Conservation (phyloP, 2,888 invertebrate genomes). For the Thyatira batis region DNA sequence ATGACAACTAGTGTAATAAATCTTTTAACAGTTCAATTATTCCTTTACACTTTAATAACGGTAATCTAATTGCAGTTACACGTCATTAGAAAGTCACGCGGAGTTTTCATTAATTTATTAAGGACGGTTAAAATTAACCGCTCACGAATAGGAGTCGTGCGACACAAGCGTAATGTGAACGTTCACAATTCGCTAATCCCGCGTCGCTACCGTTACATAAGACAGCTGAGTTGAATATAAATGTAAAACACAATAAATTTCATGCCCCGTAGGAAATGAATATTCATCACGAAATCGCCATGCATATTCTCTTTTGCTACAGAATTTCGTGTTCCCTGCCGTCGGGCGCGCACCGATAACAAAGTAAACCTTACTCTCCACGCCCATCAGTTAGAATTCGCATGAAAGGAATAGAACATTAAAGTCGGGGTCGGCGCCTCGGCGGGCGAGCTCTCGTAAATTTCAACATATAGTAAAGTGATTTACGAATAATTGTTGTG, state of each 20-base stretch:
- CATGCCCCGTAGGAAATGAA: conserved; percentile 83
- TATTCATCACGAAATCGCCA: conserved; percentile 83
- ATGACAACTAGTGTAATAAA: conserved; percentile 2
- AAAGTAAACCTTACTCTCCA: conserved; percentile 64
- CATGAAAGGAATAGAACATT: conserved; percentile 37
- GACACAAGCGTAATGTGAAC: conserved; percentile 72
- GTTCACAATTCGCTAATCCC: conserved; percentile 80
- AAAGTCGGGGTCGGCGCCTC: conserved; percentile 65
- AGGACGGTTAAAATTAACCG: conserved; percentile 64
- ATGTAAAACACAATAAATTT: conserved; percentile 83
- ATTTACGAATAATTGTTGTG: conserved; percentile 83
- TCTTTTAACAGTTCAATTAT: conserved; percentile 14
- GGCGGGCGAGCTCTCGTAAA: conserved; percentile 72
- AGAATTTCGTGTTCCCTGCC: conserved; percentile 70
- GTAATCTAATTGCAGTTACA: conserved; percentile 52
- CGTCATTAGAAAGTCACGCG: conserved; percentile 65
- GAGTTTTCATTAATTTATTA: conserved; percentile 68
- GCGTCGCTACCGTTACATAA: conserved; percentile 81
- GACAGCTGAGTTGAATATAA: conserved; percentile 82
- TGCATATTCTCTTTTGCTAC: conserved; percentile 81
- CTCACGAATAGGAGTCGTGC: conserved; percentile 66
- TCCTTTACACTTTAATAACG: conserved; percentile 45
- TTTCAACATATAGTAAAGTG: conserved; percentile 83
- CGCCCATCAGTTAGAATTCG: conserved; percentile 61
- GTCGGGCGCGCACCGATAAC: conserved; percentile 33